phyloP scores from a whole-genome alignment of 2,797 vertebrate genomes.

The Cetoscarus ocellatus region DNA sequence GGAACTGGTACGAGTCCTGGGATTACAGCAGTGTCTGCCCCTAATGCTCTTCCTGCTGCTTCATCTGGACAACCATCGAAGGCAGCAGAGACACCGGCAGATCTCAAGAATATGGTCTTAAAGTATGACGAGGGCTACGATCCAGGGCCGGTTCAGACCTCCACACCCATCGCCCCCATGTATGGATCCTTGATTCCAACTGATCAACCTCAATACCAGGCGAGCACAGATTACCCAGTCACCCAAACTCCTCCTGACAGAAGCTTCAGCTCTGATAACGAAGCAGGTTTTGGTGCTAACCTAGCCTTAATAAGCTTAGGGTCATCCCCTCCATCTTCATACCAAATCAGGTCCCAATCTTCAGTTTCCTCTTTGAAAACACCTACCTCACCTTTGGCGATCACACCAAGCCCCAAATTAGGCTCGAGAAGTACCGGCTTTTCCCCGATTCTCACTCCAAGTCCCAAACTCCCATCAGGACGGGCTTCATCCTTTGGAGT shows the following conservation, averaged over 20 bases:
- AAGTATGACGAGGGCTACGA: constrained; percentile 18
- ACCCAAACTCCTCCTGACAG: constrained; percentile 41
- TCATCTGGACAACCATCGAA: constrained; percentile 10
- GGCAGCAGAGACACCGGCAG: constrained; percentile 6
- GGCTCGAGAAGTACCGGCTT: constrained; percentile 24
- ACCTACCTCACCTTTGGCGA: constrained; percentile 39
- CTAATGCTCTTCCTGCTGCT: constrained; percentile 32
- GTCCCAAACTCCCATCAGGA: constrained; percentile 31
- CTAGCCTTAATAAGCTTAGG: constrained; percentile 54
- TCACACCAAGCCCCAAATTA: constrained; percentile 39
- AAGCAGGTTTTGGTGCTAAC: constrained; percentile 30
- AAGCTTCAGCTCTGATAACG: constrained; percentile 45
- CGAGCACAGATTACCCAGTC: constrained; percentile 27
- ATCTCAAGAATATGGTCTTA: constrained; percentile 4
- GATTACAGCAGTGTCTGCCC: constrained; percentile 2
- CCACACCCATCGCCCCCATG: constrained; percentile 62
- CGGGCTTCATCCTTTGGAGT: constrained; percentile 14
- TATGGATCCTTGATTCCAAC: constrained; percentile 30
- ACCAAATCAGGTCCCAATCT: constrained; percentile 33
- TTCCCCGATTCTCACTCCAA: constrained; percentile 20
- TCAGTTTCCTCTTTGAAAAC: constrained; percentile 52
- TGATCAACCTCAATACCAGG: constrained; percentile 4
- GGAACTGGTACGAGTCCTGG: neutral
- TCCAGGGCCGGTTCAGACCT: constrained; percentile 70
- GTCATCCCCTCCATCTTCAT: constrained; percentile 55